A percentile compares a stretch with the other conserved stretches of the same genome.
Evolutionary conservation across 2,113 vertebrate species (phyloP).

Genomic region (Aramus guarauna): DNA sequence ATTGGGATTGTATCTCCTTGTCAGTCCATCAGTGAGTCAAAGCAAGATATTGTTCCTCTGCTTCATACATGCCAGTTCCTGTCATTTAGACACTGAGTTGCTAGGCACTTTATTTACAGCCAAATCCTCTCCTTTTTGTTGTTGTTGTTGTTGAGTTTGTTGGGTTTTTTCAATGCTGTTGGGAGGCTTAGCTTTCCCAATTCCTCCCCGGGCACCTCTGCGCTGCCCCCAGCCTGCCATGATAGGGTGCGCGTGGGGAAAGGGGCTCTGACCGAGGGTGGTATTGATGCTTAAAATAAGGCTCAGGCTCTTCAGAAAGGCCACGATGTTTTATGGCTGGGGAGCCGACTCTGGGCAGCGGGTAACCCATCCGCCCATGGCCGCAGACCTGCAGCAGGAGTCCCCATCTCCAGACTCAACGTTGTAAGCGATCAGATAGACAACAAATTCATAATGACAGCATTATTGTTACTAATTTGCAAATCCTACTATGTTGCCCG

Average conservation of each 20-base stretch:
- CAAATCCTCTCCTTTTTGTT: not conserved
- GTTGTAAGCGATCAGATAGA: not conserved
- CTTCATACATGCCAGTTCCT: not conserved
- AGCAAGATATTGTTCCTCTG: not conserved
- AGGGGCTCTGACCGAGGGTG: not conserved
- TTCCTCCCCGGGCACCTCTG: not conserved
- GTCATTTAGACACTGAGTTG: not conserved
- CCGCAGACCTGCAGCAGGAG: not conserved
- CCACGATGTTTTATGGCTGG: accelerated
- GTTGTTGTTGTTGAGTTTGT: accelerated
- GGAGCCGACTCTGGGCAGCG: not conserved
- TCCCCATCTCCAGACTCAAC: not conserved
- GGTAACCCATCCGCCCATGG: accelerated
- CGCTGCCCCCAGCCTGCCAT: accelerated
- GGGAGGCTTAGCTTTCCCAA: not conserved
- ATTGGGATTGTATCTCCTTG: not conserved
- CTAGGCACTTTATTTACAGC: not conserved
- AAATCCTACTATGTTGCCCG: not conserved
- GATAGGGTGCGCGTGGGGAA: not conserved
- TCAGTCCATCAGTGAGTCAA: not conserved
- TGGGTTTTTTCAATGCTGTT: not conserved
- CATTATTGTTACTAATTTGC: not conserved
- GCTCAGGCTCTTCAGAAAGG: not conserved
- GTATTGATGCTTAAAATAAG: not conserved
- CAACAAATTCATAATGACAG: too few species aligned